Evolutionary conservation across 2,797 vertebrate species (phyloP).

Genomic region (Hipposideros larvatus): DNA sequence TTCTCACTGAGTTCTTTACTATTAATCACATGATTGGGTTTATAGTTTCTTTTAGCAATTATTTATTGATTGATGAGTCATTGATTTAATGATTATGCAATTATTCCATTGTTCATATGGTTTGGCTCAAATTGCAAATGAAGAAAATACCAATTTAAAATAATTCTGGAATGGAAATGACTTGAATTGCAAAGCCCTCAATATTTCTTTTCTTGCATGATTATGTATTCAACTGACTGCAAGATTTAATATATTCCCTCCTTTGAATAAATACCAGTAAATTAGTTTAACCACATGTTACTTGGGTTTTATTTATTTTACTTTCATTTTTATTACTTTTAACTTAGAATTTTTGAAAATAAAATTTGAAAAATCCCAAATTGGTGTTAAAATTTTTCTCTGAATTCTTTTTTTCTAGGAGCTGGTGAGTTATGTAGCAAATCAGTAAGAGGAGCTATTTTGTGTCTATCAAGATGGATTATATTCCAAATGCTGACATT

Average conservation of each 20-base stretch:
- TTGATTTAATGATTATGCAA: neutral
- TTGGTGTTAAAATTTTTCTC: constrained; percentile 9
- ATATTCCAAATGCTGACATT: neutral
- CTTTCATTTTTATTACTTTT: constrained; percentile 50
- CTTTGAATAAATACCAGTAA: neutral
- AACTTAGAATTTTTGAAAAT: constrained; percentile 33
- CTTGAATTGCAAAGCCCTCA: neutral
- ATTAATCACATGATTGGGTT: neutral
- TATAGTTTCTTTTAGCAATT: neutral
- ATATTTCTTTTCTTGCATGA: constrained; percentile 4
- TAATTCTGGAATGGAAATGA: neutral
- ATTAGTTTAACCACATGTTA: neutral
- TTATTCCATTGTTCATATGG: neutral
- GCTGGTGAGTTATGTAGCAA: neutral
- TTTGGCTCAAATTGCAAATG: constrained; percentile 20
- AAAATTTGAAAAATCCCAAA: neutral
- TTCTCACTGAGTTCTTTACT: constrained; percentile 51
- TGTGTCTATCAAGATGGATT: neutral
- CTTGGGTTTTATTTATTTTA: constrained; percentile 31
- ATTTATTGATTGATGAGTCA: constrained; percentile 14
- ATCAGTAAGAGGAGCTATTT: neutral
- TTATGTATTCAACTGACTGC: neutral
- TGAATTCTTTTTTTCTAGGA: neutral
- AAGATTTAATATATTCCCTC: constrained; percentile 8
- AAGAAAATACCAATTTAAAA: constrained; percentile 42